Conservation (phyloP, 2,113 vertebrate species). For the Cebus imitator region DNA sequence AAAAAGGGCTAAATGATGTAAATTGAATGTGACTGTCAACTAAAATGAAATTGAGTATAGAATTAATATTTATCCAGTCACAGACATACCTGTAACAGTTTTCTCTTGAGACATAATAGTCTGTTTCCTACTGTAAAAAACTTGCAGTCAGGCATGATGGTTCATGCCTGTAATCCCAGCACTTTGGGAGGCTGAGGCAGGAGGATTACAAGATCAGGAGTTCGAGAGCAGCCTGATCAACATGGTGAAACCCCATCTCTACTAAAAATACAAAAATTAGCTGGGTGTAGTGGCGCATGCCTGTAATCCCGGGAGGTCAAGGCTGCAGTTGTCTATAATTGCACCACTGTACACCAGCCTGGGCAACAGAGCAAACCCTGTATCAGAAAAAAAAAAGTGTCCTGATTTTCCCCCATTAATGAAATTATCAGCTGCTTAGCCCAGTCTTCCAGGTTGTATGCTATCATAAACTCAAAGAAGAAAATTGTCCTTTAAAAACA, state of each 20-base stretch:
- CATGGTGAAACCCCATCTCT: too few species aligned
- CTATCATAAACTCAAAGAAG: slow-evolving; percentile 37
- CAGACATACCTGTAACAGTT: slow-evolving; percentile 35
- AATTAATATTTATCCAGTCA: slow-evolving; percentile 40
- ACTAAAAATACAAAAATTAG: too few species aligned
- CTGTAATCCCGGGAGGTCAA: too few species aligned
- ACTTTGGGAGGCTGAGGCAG: too few species aligned
- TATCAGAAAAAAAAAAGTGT: not conserved
- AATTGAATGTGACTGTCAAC: slow-evolving; percentile 41
- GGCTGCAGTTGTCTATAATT: too few species aligned
- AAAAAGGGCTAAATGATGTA: not conserved
- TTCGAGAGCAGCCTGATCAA: too few species aligned
- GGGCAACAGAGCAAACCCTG: too few species aligned
- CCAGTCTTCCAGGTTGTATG: slow-evolving; percentile 29
- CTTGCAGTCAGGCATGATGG: not conserved
- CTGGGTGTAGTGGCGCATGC: too few species aligned
- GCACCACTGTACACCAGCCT: too few species aligned
- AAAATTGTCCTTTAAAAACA: not conserved
- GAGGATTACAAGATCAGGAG: too few species aligned
- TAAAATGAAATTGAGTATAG: slow-evolving; percentile 57
- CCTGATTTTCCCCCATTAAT: not conserved
- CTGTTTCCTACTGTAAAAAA: slow-evolving; percentile 16
- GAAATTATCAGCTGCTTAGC: not conserved
- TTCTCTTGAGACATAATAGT: slow-evolving; percentile 48
- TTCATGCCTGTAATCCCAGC: too few species aligned